phyloP scores from a whole-genome alignment of 1,140 invertebrate genomes.

The Rhagoletis pomonella region DNA sequence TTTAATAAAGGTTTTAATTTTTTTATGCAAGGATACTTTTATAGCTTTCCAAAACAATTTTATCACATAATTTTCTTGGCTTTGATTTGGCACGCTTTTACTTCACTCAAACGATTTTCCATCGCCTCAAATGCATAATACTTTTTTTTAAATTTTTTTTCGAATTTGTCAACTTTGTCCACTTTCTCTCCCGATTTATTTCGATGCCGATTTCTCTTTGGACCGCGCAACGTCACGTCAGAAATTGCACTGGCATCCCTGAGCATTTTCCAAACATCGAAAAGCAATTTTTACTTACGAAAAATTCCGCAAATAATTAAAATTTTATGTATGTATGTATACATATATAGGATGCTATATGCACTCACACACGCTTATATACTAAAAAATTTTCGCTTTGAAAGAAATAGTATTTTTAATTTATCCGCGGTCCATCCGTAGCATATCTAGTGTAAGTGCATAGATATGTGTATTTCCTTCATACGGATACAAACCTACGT shows the following conservation, averaged over 20 bases:
- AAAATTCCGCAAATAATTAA: constrained; percentile 32
- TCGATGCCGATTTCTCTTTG: neutral
- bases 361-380: neutral
- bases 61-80: too few species aligned
- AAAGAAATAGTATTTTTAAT: neutral
- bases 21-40: too few species aligned
- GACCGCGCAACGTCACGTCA: neutral
- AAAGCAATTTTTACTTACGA: neutral
- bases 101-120: neutral
- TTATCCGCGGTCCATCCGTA: neutral
- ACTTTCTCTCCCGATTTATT: neutral
- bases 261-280: constrained; percentile 7
- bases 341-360: neutral
- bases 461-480: neutral
- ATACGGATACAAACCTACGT: neutral
- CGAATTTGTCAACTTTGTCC: neutral
- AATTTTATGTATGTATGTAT: neutral
- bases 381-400: neutral
- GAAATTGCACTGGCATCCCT: constrained; percentile 5
- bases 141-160: neutral
- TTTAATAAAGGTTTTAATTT: too few species aligned
- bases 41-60: too few species aligned
- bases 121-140: neutral
- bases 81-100: too few species aligned
- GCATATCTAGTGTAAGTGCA: neutral